Base-by-base conservation (phyloP, 2,113 vertebrate species). In the Anoura caudifer region DNA sequence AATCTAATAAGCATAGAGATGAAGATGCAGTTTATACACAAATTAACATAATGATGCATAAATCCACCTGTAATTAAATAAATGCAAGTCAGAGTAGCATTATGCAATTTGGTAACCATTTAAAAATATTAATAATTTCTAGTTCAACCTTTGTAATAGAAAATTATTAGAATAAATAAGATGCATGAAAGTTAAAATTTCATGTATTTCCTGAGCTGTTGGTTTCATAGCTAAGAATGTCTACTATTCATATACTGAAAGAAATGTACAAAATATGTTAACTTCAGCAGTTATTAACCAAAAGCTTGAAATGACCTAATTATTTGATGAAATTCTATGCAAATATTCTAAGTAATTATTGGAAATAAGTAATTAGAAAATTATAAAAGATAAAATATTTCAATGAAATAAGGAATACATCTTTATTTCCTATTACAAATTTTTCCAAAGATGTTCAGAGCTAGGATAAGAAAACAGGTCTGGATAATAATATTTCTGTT, bases 41-140 rank as follows among this genome's bases (percentile, higher is more conserved):
- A 63, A 90, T 93, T 73, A 94, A 17, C 82, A 77, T 76, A 91
- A 89, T 83, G 56, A 69, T 80, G 22, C 47, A 85, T 91, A 81
- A 73, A 82, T 72, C 63, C 19, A 88, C 50, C 43, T 2, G 50
- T 45, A 95, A 80, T 45, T 85, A 77, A 75, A 65, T 73, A 43
- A 94, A 87, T 84, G 22, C 22, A 87, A 75, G 54, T 31, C 47
- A 59, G 82, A 89, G 82, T 7, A 79, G 12, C 20, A 72, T 88
- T 84, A 50, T 43, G 47, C 11, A 67, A 73, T 73, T 96, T 84
- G 20, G n/a, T 26, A 84, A 88, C 19, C 11, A 65, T 52, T 88
- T 59, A 36, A 84, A 73, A 85, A 94, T 33, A 87, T 70, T 85
- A 85, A 52, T 69, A 70, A 87, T 61, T 41, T 83, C 19, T 47